A percentile compares a stretch with the other conserved stretches of the same genome.
Conservation (phyloP, 1,140 invertebrate genomes). For the Hirudo medicinalis region DNA sequence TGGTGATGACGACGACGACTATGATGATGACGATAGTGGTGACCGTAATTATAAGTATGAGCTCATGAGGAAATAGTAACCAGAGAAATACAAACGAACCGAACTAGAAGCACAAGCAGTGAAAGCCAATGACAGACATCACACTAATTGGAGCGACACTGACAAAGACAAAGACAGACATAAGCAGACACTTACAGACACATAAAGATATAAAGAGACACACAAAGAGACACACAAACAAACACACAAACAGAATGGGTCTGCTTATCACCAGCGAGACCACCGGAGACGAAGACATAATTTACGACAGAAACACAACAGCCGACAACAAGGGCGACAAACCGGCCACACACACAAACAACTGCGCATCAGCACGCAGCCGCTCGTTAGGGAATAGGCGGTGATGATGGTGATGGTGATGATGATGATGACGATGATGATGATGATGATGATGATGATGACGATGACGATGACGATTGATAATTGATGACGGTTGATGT, state of each 20-base stretch:
- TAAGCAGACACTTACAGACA: background rate
- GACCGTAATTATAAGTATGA: too few relatives aligned
- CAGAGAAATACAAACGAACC: too few relatives aligned
- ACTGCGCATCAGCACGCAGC: too few relatives aligned
- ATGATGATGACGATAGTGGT: too few relatives aligned
- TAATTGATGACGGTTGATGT: slow-evolving; percentile 6
- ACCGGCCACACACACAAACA: too few relatives aligned
- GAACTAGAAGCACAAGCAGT: background rate
- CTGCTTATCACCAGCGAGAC: too few relatives aligned
- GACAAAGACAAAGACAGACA: background rate
- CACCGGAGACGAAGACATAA: too few relatives aligned
- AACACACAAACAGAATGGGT: background rate
- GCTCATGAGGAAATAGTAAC: too few relatives aligned
- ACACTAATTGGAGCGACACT: background rate
- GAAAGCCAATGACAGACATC: background rate
- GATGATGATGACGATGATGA: slow-evolving; percentile 12
- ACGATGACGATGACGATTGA: background rate
- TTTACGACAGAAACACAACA: too few relatives aligned
- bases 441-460: slow-evolving; percentile 11
- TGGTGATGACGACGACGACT: background rate
- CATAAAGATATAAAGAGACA: background rate
- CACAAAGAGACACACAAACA: background rate
- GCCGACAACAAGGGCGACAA: too few relatives aligned
- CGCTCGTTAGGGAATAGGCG: too few relatives aligned
- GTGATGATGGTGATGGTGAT: background rate